Evolutionary conservation across 92 coral and sea anemone species (phyloP).

Genomic region (Zoanthus sansibaricus): DNA sequence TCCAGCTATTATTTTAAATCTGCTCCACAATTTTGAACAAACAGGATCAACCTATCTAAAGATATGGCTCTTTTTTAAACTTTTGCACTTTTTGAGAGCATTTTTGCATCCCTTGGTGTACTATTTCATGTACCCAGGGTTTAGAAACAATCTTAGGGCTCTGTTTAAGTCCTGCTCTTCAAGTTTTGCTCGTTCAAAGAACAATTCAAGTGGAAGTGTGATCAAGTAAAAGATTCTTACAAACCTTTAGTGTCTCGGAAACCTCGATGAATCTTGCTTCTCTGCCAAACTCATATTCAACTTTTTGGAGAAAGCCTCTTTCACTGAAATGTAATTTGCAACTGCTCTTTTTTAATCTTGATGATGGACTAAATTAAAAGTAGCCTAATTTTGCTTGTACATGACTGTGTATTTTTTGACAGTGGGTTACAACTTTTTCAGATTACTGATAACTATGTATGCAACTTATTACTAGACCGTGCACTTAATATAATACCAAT

Average conservation of each 20-base stretch:
- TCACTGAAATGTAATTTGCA: constrained; percentile 14
- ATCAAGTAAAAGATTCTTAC: constrained; percentile 5
- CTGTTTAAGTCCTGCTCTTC: constrained; percentile 55
- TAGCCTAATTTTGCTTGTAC: too few relatives aligned
- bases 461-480: too few relatives aligned
- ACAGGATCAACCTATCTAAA: constrained; percentile 52
- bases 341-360: too few relatives aligned
- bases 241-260: constrained; percentile 20
- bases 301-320: constrained; percentile 18
- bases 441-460: too few relatives aligned
- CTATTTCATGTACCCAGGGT: constrained; percentile 66
- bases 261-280: constrained; percentile 22
- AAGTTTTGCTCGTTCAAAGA: constrained; percentile 9
- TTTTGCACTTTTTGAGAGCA: constrained; percentile 74
- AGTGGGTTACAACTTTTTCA: too few relatives aligned
- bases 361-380: too few relatives aligned
- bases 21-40: constrained; percentile 52
- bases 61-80: constrained; percentile 74
- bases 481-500: too few relatives aligned
- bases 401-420: too few relatives aligned
- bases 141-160: constrained; percentile 59
- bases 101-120: constrained; percentile 72
- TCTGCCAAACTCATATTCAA: constrained; percentile 21
- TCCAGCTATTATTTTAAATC: constrained; percentile 71
- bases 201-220: background rate